These are phyloP conservation scores for Salminus brasiliensis DNA, from an alignment of 2,113 vertebrate species.

Conservation along the genomic window DNA sequence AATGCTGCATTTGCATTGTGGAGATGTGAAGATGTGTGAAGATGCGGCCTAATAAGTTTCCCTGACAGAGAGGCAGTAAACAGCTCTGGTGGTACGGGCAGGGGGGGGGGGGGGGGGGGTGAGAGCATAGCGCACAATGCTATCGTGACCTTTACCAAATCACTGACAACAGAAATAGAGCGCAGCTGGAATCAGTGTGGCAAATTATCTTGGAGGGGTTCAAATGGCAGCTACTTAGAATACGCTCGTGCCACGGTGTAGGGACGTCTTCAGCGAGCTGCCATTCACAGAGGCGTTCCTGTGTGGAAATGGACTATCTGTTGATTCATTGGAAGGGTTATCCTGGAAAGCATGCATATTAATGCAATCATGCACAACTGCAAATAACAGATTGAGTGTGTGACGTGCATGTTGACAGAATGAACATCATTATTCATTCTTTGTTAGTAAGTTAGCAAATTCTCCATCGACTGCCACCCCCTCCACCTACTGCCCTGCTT, in stretches of 20 bases:
- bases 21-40: slow-evolving; percentile 83
- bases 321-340: slow-evolving; percentile 23
- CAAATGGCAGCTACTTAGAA: slow-evolving; percentile 73
- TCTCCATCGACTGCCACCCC: background rate
- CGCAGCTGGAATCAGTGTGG: slow-evolving; percentile 71
- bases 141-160: slow-evolving; percentile 75
- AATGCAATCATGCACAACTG: slow-evolving; percentile 27
- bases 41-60: slow-evolving; percentile 77
- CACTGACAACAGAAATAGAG: slow-evolving; percentile 68
- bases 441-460: slow-evolving; percentile 1
- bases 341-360: slow-evolving; percentile 29
- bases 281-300: background rate
- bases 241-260: slow-evolving; percentile 58
- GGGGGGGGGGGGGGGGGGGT: no score
- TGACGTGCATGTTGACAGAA: slow-evolving; percentile 19
- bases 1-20: slow-evolving; percentile 86
- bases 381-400: slow-evolving; percentile 6
- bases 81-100: slow-evolving; percentile 74
- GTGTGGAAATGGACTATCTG: background rate
- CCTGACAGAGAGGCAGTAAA: slow-evolving; percentile 77
- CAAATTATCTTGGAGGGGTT: slow-evolving; percentile 72
- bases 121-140: slow-evolving; percentile 56
- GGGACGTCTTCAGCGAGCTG: slow-evolving; percentile 10
- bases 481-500: background rate
- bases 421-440: slow-evolving; percentile 11